Conservation (phyloP, 2,888 invertebrate species). For the Coelogynopora nodosa region DNA sequence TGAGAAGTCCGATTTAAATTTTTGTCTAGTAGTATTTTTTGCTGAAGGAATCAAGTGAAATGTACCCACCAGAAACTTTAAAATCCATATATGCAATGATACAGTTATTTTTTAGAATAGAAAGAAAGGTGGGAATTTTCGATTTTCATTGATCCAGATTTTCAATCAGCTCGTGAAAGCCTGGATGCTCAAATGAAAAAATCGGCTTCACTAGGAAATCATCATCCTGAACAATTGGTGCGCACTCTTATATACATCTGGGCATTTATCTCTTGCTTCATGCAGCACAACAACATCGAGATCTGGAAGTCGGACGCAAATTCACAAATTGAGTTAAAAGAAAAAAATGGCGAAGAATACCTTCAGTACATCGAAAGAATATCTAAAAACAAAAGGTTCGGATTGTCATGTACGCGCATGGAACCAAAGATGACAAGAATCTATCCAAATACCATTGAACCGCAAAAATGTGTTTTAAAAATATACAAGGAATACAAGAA, state of each 20-base stretch:
- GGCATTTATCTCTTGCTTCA: neutral
- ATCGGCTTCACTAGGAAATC: neutral
- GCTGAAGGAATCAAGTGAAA: neutral
- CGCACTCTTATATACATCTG: neutral
- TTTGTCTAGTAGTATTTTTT: conserved; percentile 9
- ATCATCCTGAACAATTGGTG: neutral
- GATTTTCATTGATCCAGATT: neutral
- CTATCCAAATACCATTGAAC: neutral
- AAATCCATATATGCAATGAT: neutral
- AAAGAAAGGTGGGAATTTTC: conserved; percentile 9
- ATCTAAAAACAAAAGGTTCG: neutral
- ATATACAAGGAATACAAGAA: neutral
- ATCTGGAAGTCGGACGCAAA: conserved; percentile 5
- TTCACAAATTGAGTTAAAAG: neutral
- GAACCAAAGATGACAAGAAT: neutral
- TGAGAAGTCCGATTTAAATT: neutral
- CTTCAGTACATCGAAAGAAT: neutral
- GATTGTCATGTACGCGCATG: conserved; percentile 5
- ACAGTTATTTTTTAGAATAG: conserved; percentile 13
- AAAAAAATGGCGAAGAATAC: neutral
- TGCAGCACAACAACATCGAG: neutral
- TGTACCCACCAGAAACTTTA: conserved; percentile 9
- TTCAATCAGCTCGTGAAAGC: neutral
- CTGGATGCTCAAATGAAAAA: conserved; percentile 6
- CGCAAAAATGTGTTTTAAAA: conserved; percentile 8